Conservation (phyloP, 2,113 vertebrate genomes). For the Meriones unguiculatus region DNA sequence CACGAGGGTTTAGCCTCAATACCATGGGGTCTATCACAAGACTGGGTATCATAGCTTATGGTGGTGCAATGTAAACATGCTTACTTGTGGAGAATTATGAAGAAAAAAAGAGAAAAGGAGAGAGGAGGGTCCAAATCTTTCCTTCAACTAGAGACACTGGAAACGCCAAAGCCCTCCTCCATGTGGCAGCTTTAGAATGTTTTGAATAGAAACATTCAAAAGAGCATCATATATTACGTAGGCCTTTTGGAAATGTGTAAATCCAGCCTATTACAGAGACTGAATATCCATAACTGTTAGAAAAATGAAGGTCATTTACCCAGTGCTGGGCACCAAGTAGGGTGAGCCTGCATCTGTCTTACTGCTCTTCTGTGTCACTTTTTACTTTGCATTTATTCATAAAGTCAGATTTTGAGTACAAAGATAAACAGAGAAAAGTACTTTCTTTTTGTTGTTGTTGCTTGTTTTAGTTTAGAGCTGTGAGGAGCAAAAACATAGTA, state of each 20-base stretch:
- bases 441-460: background rate
- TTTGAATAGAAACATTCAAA: background rate
- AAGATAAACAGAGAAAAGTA: background rate
- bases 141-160: background rate
- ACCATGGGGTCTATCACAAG: too few species aligned
- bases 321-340: background rate
- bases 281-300: background rate
- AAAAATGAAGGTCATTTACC: background rate
- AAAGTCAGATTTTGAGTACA: background rate
- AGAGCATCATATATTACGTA: background rate
- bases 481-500: slow-evolving; percentile 10
- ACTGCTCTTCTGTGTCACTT: background rate
- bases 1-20: background rate
- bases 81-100: background rate
- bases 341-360: background rate
- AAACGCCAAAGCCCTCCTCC: too few species aligned
- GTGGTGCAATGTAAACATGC: rapidly evolving
- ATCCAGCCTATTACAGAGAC: background rate
- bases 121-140: rapidly evolving
- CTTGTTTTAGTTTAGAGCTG: background rate
- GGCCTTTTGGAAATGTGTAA: too few species aligned
- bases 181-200: background rate
- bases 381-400: slow-evolving; percentile 3
- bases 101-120: background rate
- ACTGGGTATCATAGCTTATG: too few species aligned